Evolutionary conservation across 2,888 invertebrate species (phyloP).

Genomic region (Caenorhabditis wallacei): DNA sequence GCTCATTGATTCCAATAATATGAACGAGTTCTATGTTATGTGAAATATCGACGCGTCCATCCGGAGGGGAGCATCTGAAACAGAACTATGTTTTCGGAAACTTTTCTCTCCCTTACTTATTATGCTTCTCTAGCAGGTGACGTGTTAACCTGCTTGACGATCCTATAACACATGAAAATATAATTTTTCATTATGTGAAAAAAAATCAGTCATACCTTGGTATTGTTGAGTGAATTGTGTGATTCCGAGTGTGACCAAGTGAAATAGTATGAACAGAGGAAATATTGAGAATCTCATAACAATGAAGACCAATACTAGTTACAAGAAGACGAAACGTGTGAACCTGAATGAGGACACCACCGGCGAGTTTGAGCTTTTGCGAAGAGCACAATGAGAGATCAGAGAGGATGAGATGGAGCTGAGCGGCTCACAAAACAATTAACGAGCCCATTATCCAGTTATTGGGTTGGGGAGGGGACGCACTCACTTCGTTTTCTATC

Average conservation of each 20-base stretch:
- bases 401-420: conserved; percentile 45
- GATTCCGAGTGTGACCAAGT: conserved; percentile 44
- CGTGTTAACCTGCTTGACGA: conserved; percentile 64
- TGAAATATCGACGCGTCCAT: conserved; percentile 74
- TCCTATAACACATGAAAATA: conserved; percentile 18
- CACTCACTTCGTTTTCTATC: conserved; percentile 33
- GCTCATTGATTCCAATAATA: conserved; percentile 75
- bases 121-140: conserved; percentile 71
- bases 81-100: background rate
- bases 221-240: conserved; percentile 58
- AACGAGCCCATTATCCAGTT: conserved; percentile 68
- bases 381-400: conserved; percentile 61
- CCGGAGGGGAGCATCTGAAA: conserved; percentile 77
- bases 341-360: conserved; percentile 36
- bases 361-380: conserved; percentile 48
- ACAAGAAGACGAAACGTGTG: conserved; percentile 13
- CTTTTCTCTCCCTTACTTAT: conserved; percentile 53
- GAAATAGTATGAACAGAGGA: conserved; percentile 30
- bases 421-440: conserved; percentile 57
- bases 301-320: conserved; percentile 7
- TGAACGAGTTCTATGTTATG: conserved; percentile 78
- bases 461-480: conserved; percentile 53
- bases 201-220: conserved; percentile 52
- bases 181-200: background rate
- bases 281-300: conserved; percentile 38